Base-by-base conservation (phyloP, 2,888 invertebrate species). In the Acrobasis repandana region DNA sequence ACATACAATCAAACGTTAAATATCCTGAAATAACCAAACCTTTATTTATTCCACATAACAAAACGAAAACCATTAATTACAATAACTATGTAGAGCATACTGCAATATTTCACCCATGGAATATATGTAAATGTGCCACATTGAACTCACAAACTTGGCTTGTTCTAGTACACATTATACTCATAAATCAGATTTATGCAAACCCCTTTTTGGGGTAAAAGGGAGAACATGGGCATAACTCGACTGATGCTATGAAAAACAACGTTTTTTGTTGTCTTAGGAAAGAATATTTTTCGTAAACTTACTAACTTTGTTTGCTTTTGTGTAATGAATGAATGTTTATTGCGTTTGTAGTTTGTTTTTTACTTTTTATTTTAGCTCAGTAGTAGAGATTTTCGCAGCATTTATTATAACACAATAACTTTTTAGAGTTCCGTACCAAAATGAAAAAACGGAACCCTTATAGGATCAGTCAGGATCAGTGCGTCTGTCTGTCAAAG, bases 71-170 rank as follows among this genome's bases (percentile, higher is more conserved):
- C 69, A 71, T 70, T 71, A 73, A 73, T 73, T 71, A 72, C 62
- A 9, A 56, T 60, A 66, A 69, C 67, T 67, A 66, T 67, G 65
- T 69, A 69, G 65, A 74, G 67, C 73, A 71, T 72, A 73, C 76
- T 75, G 79, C 73, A 74, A 74, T 77, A 74, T 77, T 77, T 83
- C 77, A 80, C 76, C 69, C 68, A 73, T 73, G 72, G 75, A 82
- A 85, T 84, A 74, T 85, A 86, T 86, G 83, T 85, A 83, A 83
- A 86, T 85, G 76, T 72, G 72, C 73, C 81, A 79, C 78, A 84
- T 81, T 80, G 78, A 79, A 77, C 81, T 79, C 76, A 75, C 76
- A 79, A 83, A 81, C 82, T 85, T 82, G 80, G 82, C 79, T 77
- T 72, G 64, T 69, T 72, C 71, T 67, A 71, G 73, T 76, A 71